These are phyloP conservation scores for Ectobius pallidus DNA, from an alignment of 2,888 invertebrate genomes.

Conservation along the genomic window DNA sequence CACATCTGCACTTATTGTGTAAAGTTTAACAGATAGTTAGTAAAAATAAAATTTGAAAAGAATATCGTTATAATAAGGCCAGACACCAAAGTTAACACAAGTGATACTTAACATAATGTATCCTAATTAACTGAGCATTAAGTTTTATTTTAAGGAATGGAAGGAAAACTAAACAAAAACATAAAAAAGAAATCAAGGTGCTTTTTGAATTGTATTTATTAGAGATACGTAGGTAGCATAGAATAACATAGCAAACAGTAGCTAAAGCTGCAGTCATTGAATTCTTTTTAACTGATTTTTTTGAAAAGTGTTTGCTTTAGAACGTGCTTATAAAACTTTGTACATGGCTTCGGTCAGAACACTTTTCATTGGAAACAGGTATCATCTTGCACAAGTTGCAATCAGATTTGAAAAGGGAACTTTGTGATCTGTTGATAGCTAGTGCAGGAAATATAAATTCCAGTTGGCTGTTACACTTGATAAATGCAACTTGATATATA, in stretches of 20 bases:
- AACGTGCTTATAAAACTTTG: slow-evolving; percentile 26
- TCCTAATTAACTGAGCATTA: slow-evolving; percentile 8
- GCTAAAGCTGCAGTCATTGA: slow-evolving; percentile 20
- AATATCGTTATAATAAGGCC: slow-evolving; percentile 1
- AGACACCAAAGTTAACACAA: slow-evolving; percentile 26
- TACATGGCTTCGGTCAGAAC: neutral
- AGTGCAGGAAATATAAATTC: neutral
- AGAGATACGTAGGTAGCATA: slow-evolving; percentile 20
- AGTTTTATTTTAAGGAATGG: slow-evolving; percentile 25
- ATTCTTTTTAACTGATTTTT: slow-evolving; percentile 8
- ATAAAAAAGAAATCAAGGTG: slow-evolving; percentile 21
- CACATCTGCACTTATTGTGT: too few relatives aligned
- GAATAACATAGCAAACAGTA: slow-evolving; percentile 8
- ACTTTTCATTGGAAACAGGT: neutral
- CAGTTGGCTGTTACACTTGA: slow-evolving; percentile 19
- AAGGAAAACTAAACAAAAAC: neutral
- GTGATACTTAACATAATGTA: slow-evolving; percentile 21
- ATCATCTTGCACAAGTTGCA: neutral
- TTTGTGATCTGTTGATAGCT: neutral
- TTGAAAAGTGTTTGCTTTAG: slow-evolving; percentile 20
- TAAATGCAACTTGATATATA: slow-evolving; percentile 1
- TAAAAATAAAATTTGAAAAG: neutral
- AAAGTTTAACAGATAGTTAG: too few relatives aligned
- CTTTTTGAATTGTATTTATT: slow-evolving; percentile 30
- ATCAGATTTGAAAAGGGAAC: neutral